Base-by-base conservation (phyloP, 35 echinoderm and acorn worm genomes). In the Ophioderma brevispina region DNA sequence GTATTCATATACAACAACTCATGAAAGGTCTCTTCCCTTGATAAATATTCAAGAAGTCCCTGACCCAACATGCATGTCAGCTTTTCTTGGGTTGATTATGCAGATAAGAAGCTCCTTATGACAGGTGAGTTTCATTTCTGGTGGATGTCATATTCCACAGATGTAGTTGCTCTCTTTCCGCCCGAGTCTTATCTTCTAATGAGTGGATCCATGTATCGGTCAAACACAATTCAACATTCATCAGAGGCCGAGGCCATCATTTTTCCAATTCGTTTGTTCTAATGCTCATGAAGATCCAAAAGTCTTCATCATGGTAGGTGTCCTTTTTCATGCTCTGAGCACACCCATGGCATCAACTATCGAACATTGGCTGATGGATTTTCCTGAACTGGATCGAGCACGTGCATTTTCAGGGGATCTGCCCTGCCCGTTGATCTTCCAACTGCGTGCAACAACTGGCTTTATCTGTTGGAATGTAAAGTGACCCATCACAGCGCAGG, bases 81-180 rank as follows among this genome's bases (percentile, higher is more conserved):
- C 17, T 30, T 70, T 25, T 70, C n/a, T n/a, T n/a, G 10, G 59
- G 59, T 70, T 70, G 59, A 70, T n/a, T 8, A 70, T 70, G 59
- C 59, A 25, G 59, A 70, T 70, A n/a, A 25, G 59, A 70, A 25
- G 10, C n/a, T 25, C 28, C n/a, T 70, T 6, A 70, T 70, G 28
- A 70, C n/a, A 70, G 59, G 10, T 18, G n/a, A 25, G 17, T 25
- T 70, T 25, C 10, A 15, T 70, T 70, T 25, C 75, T 33, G 52
- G 37, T 86, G 49, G 40, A 86, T 86, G n/a, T 86, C 84, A 36
- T 86, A 86, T 50, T 84, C 81, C 32, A 84, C 81, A 55, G 25
- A 84, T 84, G 81, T 55, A 84, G 81, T 84, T 84, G 84, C 84
- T 86, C n/a, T n/a, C 84, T 86, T 86, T n/a, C n/a, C 46, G 64